These are phyloP conservation scores for Saccostrea echinata DNA, from an alignment of 1,140 invertebrate species.

Conservation along the genomic window DNA sequence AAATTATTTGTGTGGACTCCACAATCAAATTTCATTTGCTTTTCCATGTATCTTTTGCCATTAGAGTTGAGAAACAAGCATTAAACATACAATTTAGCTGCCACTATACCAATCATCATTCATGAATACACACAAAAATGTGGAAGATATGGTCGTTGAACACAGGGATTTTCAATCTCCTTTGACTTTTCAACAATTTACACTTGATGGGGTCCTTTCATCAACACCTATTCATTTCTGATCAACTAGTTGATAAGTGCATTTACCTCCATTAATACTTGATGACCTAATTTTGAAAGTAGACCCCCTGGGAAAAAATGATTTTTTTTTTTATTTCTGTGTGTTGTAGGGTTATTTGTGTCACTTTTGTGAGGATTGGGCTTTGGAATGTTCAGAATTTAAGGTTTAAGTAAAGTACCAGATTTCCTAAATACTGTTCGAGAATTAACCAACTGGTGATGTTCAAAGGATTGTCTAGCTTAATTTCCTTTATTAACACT, in stretches of 20 bases:
- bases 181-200: neutral
- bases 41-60: too few relatives aligned
- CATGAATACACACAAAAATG: constrained; percentile 2
- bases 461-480: too few relatives aligned
- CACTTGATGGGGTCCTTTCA: constrained; percentile 17
- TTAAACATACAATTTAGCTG: neutral
- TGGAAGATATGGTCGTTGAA: neutral
- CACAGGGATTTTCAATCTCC: constrained; percentile 12
- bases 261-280: neutral
- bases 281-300: neutral
- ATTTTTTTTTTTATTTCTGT: neutral
- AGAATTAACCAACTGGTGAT: too few relatives aligned
- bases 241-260: neutral
- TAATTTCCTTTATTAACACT: too few relatives aligned
- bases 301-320: neutral
- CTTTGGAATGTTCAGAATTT: neutral
- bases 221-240: neutral
- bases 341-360: neutral
- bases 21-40: neutral
- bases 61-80: neutral
- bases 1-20: neutral
- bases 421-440: too few relatives aligned
- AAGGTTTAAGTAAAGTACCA: too few relatives aligned
- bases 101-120: neutral
- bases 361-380: neutral